Conservation (phyloP, 1,140 invertebrate genomes). For the Adelges cooleyi region DNA sequence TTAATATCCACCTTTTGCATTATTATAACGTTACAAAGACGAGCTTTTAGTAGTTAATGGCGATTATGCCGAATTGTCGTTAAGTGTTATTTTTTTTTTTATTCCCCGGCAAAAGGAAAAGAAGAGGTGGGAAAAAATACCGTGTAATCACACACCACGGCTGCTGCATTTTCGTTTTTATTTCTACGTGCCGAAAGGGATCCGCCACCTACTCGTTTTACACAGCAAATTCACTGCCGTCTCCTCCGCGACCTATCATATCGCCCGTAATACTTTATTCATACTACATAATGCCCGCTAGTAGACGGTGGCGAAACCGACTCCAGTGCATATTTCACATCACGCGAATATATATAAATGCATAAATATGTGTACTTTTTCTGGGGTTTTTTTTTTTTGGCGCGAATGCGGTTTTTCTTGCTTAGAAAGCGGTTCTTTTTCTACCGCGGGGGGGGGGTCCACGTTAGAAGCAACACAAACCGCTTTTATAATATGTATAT, state of each 20-base stretch:
- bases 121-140: too few relatives aligned
- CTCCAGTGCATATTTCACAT: constrained; percentile 11
- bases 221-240: background rate
- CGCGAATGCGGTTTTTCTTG: constrained; percentile 18
- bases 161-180: too few relatives aligned
- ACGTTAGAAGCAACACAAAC: constrained; percentile 1
- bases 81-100: too few relatives aligned
- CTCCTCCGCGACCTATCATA: background rate
- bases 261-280: background rate
- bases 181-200: background rate
- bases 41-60: too few relatives aligned
- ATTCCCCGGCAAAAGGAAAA: too few relatives aligned
- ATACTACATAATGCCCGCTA: background rate
- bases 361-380: background rate
- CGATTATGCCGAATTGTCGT: too few relatives aligned
- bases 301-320: background rate
- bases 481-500: constrained; percentile 20
- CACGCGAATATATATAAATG: background rate
- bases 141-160: too few relatives aligned
- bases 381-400: constrained; percentile 2
- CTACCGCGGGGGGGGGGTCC: background rate
- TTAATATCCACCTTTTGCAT: too few relatives aligned
- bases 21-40: too few relatives aligned
- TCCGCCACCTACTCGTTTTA: background rate
- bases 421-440: constrained; percentile 8